Conservation (phyloP, 2,797 vertebrate genomes). For the Rhinogobio ventralis region DNA sequence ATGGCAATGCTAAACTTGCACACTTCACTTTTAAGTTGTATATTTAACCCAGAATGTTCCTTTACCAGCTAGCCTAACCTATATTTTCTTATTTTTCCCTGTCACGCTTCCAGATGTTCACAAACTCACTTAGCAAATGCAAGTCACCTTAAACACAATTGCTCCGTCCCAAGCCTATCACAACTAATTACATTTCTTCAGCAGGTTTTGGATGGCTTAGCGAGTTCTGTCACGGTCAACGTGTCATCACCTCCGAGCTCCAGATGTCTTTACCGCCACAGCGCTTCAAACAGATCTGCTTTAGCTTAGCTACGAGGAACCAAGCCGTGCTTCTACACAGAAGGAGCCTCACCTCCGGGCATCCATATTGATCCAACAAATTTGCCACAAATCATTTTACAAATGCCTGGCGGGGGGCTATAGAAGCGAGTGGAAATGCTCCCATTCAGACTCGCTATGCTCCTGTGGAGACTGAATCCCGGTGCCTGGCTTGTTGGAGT, state of each 20-base stretch:
- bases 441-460: slow-evolving; percentile 87
- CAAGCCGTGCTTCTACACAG: too few relatives aligned
- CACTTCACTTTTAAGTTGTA: neutral
- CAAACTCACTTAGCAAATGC: slow-evolving; percentile 41
- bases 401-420: slow-evolving; percentile 93
- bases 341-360: slow-evolving; percentile 72
- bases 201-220: slow-evolving; percentile 22
- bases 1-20: neutral
- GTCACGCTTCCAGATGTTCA: slow-evolving; percentile 47
- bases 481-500: slow-evolving; percentile 93
- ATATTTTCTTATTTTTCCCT: neutral
- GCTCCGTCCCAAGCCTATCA: slow-evolving; percentile 38
- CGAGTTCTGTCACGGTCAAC: slow-evolving; percentile 41
- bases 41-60: neutral
- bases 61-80: neutral
- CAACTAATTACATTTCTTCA: slow-evolving; percentile 34
- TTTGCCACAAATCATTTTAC: slow-evolving; percentile 99
- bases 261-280: slow-evolving; percentile 38
- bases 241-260: slow-evolving; percentile 40
- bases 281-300: slow-evolving; percentile 19
- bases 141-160: slow-evolving; percentile 55
- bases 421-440: slow-evolving; percentile 85
- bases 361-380: slow-evolving; percentile 98
- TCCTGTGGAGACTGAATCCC: slow-evolving; percentile 78
- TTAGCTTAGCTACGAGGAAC: slow-evolving; percentile 45